A percentile compares a stretch with the other conserved stretches of the same genome.
These are phyloP conservation scores for Muntiacus reevesi DNA, from an alignment of 2,113 vertebrate genomes.

Conservation along the genomic window DNA sequence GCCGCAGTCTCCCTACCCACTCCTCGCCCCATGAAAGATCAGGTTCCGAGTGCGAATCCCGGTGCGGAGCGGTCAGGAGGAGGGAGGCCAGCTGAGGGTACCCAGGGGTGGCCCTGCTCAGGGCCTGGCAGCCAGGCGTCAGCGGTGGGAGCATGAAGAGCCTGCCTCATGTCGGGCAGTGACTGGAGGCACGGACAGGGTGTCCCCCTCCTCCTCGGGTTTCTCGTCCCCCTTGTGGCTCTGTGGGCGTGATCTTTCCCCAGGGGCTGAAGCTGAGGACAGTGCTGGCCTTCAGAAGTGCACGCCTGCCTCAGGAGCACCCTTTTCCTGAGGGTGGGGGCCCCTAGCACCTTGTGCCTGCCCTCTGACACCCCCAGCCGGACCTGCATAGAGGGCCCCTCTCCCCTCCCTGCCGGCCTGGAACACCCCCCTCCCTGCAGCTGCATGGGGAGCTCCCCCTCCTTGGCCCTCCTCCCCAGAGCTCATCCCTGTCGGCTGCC, in stretches of 20 bases:
- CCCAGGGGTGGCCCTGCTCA: fast-evolving
- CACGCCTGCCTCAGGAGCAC: background rate
- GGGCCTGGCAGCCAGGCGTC: background rate
- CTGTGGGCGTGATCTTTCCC: background rate
- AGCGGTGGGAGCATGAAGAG: background rate
- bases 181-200: background rate
- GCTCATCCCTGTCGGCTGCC: fast-evolving
- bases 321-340: background rate
- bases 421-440: background rate
- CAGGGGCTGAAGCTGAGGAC: background rate
- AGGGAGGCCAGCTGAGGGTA: background rate
- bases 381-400: background rate
- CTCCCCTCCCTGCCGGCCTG: background rate
- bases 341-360: too few species aligned
- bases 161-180: background rate
- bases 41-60: background rate
- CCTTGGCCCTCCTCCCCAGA: background rate
- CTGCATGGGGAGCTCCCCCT: background rate
- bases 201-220: background rate
- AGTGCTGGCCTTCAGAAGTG: background rate
- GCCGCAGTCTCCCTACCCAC: fast-evolving
- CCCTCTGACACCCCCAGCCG: background rate
- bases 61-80: fast-evolving
- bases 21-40: background rate
- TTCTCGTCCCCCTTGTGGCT: background rate